Conservation (phyloP, 2,113 vertebrate genomes). For the Noturus placidus region DNA sequence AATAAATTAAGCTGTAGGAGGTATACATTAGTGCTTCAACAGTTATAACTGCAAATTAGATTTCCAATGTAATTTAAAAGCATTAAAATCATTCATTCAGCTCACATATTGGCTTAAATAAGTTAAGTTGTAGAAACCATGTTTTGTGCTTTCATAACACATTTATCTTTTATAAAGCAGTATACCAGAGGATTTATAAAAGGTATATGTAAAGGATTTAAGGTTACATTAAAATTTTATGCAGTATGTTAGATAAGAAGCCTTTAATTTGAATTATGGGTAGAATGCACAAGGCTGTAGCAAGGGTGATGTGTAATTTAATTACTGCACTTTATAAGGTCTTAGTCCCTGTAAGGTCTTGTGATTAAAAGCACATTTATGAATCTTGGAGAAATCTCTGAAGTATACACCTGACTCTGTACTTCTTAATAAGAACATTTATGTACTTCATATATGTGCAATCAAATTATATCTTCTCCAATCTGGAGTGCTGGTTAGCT, state of each 20-base stretch:
- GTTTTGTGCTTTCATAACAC: neutral
- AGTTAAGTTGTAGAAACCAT: neutral
- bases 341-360: neutral
- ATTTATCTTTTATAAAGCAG: constrained; percentile 10
- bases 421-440: neutral
- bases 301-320: neutral
- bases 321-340: neutral
- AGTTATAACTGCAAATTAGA: constrained; percentile 23
- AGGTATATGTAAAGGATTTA: neutral
- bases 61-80: neutral
- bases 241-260: neutral
- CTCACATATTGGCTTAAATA: neutral
- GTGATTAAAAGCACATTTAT: constrained; percentile 5
- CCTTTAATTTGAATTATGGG: neutral
- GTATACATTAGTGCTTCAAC: constrained; percentile 26
- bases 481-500: neutral
- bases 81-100: constrained; percentile 16
- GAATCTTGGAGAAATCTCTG: neutral
- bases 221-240: neutral
- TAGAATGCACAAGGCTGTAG: neutral
- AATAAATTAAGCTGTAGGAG: constrained; percentile 9
- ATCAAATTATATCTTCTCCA: neutral
- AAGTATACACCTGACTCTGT: neutral
- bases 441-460: neutral
- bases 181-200: constrained; percentile 3